Evolutionary conservation across 2,797 vertebrate species (phyloP).

Genomic region (Buphagus erythrorhynchus): DNA sequence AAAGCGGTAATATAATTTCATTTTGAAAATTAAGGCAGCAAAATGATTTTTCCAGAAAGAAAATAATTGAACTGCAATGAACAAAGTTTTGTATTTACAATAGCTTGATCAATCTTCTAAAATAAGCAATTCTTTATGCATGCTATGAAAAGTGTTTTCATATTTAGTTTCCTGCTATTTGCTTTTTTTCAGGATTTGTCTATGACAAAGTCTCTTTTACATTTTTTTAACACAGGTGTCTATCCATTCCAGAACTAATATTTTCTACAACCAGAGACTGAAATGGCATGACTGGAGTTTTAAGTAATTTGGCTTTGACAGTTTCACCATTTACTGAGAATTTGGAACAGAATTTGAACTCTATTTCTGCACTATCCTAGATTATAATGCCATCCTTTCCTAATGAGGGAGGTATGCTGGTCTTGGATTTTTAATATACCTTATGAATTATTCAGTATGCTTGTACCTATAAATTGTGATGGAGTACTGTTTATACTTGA

Average conservation of each 20-base stretch:
- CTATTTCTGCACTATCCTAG: constrained; percentile 49
- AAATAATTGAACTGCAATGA: neutral
- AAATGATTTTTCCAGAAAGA: neutral
- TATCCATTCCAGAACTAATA: constrained; percentile 4
- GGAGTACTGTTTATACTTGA: neutral
- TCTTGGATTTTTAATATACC: neutral
- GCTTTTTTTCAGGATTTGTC: neutral
- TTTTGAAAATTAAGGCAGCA: neutral
- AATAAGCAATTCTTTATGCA: neutral
- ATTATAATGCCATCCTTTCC: constrained; percentile 94
- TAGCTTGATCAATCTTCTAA: neutral
- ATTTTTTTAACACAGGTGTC: constrained; percentile 22
- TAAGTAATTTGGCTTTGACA: constrained; percentile 45
- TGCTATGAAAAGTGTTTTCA: neutral
- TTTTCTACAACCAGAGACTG: constrained; percentile 45
- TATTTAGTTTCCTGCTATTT: neutral
- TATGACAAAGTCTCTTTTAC: neutral
- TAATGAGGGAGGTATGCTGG: constrained; percentile 90
- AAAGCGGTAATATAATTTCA: neutral
- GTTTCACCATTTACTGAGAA: constrained; percentile 62
- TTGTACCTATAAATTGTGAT: neutral
- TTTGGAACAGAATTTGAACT: constrained; percentile 71
- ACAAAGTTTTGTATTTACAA: neutral
- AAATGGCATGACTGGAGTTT: constrained; percentile 71
- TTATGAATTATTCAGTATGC: neutral